Base-by-base conservation (phyloP, 2,888 invertebrate species). In the Eristalinus sepulchralis region DNA sequence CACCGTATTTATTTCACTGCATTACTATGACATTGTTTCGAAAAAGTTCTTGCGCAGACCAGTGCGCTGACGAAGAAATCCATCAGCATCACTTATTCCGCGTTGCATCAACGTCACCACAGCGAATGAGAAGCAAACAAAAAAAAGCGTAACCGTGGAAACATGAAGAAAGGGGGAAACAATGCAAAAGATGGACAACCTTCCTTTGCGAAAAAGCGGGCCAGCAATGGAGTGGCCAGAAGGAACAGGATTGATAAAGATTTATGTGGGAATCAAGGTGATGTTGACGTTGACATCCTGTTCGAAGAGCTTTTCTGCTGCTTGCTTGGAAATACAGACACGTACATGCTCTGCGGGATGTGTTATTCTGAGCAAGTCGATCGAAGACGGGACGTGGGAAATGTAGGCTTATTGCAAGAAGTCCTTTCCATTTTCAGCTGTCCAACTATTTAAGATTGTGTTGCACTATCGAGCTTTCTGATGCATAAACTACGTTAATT, bases 261-360 rank as follows among this genome's bases (percentile, higher is more conserved):
- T 85, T 85, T 82, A 85, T 85, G 85, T 85, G 85, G 68, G 85
- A 85, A 85, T 55, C 36, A 78, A 77, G 82, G 59, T 78, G 68
- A 73, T 63, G 82, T 63, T 78, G 68, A 73, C 67, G 81, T 81
- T 81, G 80, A 70, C 5, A 68, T 53, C 22, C 33, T 63, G 62
- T 8, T 17, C 13, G 57, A 22, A 57, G 8, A 17, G 24, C 31
- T 62, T 62, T 22, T 24, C 53, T 8, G 17, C 4, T 24, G 17
- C n/a, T 47, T 53, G 13, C 33, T 63, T 55, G 80, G 47, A 73
- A 75, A 33, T 36, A 34, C 24, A 22, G 27, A 5, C 2, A 27
- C 2, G 13, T n/a, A 39, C 39, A 39, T 13, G n/a, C 62, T 63
- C 20, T 33, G 27, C 22, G 68, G 68, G 73, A 81, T 81, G 80